Evolutionary conservation across 2,888 invertebrate genomes (phyloP), one percentile per base, ranked within the genome.

Genomic region (Harpagoxenus sublaevis): DNA sequence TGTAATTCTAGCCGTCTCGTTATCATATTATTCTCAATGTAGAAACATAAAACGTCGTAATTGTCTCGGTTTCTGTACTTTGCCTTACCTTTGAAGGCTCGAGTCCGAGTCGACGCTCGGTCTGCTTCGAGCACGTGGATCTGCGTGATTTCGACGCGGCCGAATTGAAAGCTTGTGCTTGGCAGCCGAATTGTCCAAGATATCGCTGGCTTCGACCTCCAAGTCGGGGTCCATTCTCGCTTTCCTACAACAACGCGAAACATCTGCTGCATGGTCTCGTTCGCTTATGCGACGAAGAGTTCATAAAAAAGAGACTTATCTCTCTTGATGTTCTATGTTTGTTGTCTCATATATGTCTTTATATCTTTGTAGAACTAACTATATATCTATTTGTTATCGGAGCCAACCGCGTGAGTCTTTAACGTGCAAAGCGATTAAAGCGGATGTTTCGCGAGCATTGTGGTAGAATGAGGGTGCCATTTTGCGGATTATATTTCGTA

Each of bases 181-280:
- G 23, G 98, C 98, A 0, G 97, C 97, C 9, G 97, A 96, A 89
- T 96, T 96, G 95, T 98, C 98, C 95, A 98, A 96, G 68, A 97
- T 96, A 70, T 95, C 94, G 88, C 95, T 95, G 89, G 96, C 96
- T 83, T 95, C 94, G 90, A 96, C 94, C 93, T 97, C 97, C 94
- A 97, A 95, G 68, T 96, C 96, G 39, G 96, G 96, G 93, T 97
- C 97, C 92, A 96, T 90, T 83, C 89, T 94, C 62, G 91, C 87
- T 88, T 89, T 92, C 93, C 95, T 95, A 91, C 48, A 93, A 94
- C 86, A 90, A 68, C 63, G 71, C 78, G 57, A 85, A 85, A 18
- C 71, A 57, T 71, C 83, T 66, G 57, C 51, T 79, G 71, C 82
- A 82, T 79, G 66, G 9, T 9, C n/a, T 35, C 35, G 53, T 8